These are phyloP conservation scores for Aurelia aurita complex sp. Pacific DNA, from an alignment of 30 jellyfish, hydroid and myxozoan genomes.

Conservation along the genomic window DNA sequence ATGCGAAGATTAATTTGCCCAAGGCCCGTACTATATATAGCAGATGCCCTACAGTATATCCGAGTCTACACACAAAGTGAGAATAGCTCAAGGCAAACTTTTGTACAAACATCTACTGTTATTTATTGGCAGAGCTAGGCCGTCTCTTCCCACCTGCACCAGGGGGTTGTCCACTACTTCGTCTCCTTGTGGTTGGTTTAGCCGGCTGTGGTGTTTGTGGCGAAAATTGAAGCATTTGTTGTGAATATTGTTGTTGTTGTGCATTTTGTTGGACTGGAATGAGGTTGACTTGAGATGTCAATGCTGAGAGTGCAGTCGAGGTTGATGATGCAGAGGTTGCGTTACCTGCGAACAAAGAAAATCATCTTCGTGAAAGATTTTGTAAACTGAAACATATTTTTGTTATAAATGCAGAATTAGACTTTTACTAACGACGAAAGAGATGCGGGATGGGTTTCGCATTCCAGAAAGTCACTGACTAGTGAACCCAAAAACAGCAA, in stretches of 20 bases:
- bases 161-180: slow-evolving; percentile 82
- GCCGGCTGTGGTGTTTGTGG: slow-evolving; percentile 89
- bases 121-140: slow-evolving; percentile 73
- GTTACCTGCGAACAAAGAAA: slow-evolving; percentile 13
- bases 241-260: slow-evolving; percentile 70
- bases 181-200: slow-evolving; percentile 73
- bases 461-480: no score
- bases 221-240: slow-evolving; percentile 87
- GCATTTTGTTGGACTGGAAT: slow-evolving; percentile 88
- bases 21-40: no score
- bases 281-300: slow-evolving; percentile 97
- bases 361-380: no score
- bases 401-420: no score
- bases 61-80: no score
- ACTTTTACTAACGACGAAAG: no score
- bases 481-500: no score
- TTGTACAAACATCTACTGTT: neutral
- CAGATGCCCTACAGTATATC: no score
- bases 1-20: no score
- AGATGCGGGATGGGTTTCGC: no score
- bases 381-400: no score
- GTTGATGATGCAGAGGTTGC: slow-evolving; percentile 60
- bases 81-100: neutral
- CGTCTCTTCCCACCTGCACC: slow-evolving; percentile 85
- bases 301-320: slow-evolving; percentile 93